Conservation (phyloP, 2,113 vertebrate genomes). For the Neodon shergylaensis region DNA sequence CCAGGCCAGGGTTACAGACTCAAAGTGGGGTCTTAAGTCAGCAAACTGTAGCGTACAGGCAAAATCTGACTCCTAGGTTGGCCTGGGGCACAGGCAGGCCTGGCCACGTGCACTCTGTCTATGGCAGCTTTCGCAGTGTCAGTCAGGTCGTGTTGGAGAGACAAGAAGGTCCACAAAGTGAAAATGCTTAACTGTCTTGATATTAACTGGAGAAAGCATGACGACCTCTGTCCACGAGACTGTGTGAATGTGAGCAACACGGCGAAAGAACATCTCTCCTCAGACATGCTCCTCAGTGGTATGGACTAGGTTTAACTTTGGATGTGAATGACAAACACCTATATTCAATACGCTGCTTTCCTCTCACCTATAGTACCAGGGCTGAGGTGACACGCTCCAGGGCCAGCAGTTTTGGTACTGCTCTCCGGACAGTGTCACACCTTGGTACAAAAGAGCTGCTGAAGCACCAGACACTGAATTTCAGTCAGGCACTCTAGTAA, state of each 20-base stretch:
- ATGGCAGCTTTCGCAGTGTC: neutral
- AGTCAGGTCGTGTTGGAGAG: neutral
- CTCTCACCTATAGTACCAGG: neutral
- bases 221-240: neutral
- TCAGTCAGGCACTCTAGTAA: neutral
- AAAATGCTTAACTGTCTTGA: neutral
- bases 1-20: neutral
- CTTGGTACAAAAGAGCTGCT: neutral
- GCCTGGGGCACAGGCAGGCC: neutral
- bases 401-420: neutral
- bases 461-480: neutral
- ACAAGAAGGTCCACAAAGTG: neutral
- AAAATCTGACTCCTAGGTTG: neutral
- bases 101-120: neutral
- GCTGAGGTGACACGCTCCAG: neutral
- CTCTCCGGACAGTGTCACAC: neutral
- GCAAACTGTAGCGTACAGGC: neutral
- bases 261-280: neutral
- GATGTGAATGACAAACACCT: neutral
- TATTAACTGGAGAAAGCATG: neutral
- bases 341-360: neutral
- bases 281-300: neutral
- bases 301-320: neutral
- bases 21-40: neutral
- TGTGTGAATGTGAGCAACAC: neutral